Percentiles rank a stretch among this genome's conserved stretches.
Conservation (phyloP, 2,797 vertebrate species). For the Tamandua tetradactyla region DNA sequence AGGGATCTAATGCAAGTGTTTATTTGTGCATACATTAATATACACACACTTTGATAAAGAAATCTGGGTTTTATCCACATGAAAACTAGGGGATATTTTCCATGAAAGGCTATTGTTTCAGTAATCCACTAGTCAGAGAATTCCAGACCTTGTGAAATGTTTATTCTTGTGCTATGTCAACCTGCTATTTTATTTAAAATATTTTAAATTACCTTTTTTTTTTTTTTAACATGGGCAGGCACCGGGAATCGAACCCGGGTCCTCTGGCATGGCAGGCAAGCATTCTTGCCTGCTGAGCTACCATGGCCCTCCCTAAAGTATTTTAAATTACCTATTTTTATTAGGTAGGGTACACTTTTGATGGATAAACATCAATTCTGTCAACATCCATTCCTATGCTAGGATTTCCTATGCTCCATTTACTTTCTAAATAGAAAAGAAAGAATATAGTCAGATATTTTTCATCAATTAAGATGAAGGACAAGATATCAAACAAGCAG, state of each 20-base stretch:
- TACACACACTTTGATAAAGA: not conserved
- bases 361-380: not conserved
- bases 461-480: not conserved
- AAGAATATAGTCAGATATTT: not conserved
- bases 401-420: no score
- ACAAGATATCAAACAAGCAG: not conserved
- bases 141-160: not conserved
- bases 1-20: not conserved
- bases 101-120: not conserved
- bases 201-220: not conserved
- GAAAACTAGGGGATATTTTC: not conserved
- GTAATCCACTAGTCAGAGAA: not conserved
- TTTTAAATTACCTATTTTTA: not conserved
- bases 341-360: not conserved
- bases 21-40: not conserved
- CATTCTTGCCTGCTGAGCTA: no score
- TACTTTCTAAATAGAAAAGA: slow-evolving; percentile 36
- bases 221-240: no score
- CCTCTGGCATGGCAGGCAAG: no score
- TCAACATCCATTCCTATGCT: not conserved
- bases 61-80: not conserved
- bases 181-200: slow-evolving; percentile 8
- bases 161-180: not conserved
- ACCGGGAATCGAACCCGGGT: no score
- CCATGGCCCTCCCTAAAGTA: no score